Evolutionary conservation across 2,113 vertebrate genomes (phyloP).

Genomic region (Lathamus discolor): DNA sequence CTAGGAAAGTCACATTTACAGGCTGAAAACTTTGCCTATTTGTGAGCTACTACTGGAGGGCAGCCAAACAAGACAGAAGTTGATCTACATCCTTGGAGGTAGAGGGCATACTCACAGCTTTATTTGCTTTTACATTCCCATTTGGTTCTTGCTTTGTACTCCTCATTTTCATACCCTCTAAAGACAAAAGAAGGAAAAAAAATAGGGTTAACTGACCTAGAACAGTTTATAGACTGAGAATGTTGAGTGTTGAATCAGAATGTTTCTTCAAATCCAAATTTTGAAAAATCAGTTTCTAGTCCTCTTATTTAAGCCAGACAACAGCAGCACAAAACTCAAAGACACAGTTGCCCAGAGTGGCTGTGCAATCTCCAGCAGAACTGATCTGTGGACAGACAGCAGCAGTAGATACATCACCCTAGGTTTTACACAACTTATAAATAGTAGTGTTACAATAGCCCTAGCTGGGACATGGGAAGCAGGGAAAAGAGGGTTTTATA

Average conservation of each 20-base stretch:
- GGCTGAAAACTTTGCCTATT: not conserved
- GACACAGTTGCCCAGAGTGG: not conserved
- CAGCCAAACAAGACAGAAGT: not conserved
- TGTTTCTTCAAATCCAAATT: not conserved
- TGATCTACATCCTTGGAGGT: not conserved
- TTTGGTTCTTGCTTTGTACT: constrained; percentile 89
- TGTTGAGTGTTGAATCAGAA: not conserved
- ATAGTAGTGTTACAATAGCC: not conserved
- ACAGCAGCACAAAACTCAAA: not conserved
- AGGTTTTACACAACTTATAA: not conserved
- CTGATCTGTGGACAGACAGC: not conserved
- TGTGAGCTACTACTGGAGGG: not conserved
- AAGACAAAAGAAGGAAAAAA: not conserved
- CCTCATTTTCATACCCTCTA: constrained; percentile 98
- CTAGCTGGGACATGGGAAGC: not conserved
- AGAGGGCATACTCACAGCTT: constrained; percentile 81
- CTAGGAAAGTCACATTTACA: not conserved
- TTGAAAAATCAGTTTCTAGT: not conserved
- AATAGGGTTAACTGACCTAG: not conserved
- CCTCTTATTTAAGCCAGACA: not conserved
- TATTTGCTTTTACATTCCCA: constrained; percentile 85
- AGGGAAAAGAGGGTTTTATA: not conserved
- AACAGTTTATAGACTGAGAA: not conserved
- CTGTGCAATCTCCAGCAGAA: not conserved
- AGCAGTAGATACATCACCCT: not conserved